Conservation (phyloP, 2,797 vertebrate species). For the Coregonus sp. region DNA sequence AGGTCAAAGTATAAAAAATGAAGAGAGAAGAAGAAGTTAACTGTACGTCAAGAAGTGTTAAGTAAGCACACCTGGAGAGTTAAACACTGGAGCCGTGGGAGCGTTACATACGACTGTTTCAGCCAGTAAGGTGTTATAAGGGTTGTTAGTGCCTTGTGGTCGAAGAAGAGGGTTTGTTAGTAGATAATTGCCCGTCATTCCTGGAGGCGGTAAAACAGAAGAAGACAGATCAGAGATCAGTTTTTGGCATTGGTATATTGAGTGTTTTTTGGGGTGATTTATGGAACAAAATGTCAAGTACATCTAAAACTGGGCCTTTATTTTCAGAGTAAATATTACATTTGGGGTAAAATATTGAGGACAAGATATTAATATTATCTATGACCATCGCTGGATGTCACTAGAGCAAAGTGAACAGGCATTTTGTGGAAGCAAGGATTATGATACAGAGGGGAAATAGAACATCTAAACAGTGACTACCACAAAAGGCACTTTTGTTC, state of each 20-base stretch:
- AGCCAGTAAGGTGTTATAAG: slow-evolving; percentile 99
- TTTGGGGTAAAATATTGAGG: neutral
- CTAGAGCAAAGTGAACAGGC: neutral
- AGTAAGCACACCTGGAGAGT: slow-evolving; percentile 99
- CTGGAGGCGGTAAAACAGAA: slow-evolving; percentile 90
- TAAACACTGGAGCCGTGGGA: slow-evolving; percentile 99
- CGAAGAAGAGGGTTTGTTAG: slow-evolving; percentile 99
- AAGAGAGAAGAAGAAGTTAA: neutral
- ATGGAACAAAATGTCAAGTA: slow-evolving; percentile 4
- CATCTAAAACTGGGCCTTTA: neutral
- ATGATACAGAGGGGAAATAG: neutral
- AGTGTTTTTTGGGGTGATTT: slow-evolving; percentile 8
- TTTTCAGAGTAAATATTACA: neutral
- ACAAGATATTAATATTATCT: neutral
- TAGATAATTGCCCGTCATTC: slow-evolving; percentile 99
- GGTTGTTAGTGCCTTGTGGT: slow-evolving; percentile 99
- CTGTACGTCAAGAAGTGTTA: slow-evolving; percentile 55
- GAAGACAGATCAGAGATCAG: slow-evolving; percentile 57
- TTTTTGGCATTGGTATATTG: neutral
- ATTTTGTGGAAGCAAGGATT: slow-evolving; percentile 5
- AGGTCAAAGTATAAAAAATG: slow-evolving; percentile 34
- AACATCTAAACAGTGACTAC: neutral
- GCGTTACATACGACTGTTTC: slow-evolving; percentile 99
- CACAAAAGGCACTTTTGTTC: slow-evolving; percentile 8
- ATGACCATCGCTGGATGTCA: too few relatives aligned